phyloP scores from a whole-genome alignment of 2,888 invertebrate species.

The Phasia obesa region DNA sequence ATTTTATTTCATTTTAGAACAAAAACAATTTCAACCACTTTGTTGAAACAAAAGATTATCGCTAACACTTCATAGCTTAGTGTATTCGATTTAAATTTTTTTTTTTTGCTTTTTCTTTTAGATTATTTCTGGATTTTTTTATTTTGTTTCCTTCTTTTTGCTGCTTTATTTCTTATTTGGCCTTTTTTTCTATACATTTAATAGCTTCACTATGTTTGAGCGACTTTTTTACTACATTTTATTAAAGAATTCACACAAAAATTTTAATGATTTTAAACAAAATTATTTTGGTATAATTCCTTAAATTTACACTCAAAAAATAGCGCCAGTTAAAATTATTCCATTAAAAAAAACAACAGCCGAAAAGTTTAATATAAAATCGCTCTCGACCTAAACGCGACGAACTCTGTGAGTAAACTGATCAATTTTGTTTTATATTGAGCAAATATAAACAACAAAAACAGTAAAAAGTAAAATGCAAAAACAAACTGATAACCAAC shows the following conservation, averaged over 20 bases:
- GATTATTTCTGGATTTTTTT: slow-evolving; percentile 30
- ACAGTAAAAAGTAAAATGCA: slow-evolving; percentile 9
- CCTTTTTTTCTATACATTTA: slow-evolving; percentile 30
- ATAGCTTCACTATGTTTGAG: slow-evolving; percentile 1
- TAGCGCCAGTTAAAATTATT: slow-evolving; percentile 11
- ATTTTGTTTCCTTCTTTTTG: slow-evolving; percentile 27
- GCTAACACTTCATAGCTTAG: slow-evolving; percentile 42
- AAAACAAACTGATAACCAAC: not conserved
- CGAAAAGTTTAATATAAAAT: not conserved
- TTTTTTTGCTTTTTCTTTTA: slow-evolving; percentile 22
- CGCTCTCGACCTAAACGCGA: slow-evolving; percentile 70
- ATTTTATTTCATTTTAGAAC: not conserved
- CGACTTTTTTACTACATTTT: not conserved
- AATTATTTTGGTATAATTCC: slow-evolving; percentile 50
- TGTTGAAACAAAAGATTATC: slow-evolving; percentile 36
- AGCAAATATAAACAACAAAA: slow-evolving; percentile 45
- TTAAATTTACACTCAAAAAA: slow-evolving; percentile 40
- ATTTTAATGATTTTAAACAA: not conserved
- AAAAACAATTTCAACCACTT: not conserved
- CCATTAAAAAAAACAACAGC: not conserved
- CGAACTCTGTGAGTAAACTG: slow-evolving; percentile 73
- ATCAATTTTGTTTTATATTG: slow-evolving; percentile 60
- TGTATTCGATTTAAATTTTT: slow-evolving; percentile 43
- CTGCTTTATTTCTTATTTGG: slow-evolving; percentile 38
- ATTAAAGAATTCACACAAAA: slow-evolving; percentile 48